Conservation (phyloP, 1,140 invertebrate genomes). For the Laupala kohalensis region DNA sequence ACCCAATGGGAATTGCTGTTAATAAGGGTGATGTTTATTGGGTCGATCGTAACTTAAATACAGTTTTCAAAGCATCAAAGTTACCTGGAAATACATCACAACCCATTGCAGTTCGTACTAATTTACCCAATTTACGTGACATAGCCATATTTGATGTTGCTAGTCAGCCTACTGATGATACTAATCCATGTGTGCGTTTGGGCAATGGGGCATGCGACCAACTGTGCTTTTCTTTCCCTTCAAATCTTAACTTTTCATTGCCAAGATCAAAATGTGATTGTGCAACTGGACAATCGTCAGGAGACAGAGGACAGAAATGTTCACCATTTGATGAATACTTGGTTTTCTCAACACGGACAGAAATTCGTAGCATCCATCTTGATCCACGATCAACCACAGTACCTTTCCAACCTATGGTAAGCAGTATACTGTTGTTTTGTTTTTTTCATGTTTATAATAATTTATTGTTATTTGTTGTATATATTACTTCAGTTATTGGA, state of each 20-base stretch:
- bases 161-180: conserved; percentile 69
- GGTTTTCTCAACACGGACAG: conserved; percentile 81
- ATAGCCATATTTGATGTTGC: conserved; percentile 80
- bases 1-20: conserved; percentile 87
- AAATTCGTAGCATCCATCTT: conserved; percentile 74
- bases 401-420: conserved; percentile 66
- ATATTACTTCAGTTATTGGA: too few species aligned
- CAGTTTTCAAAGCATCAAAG: conserved; percentile 77
- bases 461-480: neutral
- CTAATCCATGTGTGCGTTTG: conserved; percentile 58
- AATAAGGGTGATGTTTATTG: conserved; percentile 78
- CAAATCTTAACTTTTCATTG: neutral
- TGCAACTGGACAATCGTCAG: conserved; percentile 59
- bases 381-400: conserved; percentile 65
- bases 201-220: conserved; percentile 81
- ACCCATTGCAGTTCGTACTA: conserved; percentile 56
- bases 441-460: neutral
- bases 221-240: conserved; percentile 84
- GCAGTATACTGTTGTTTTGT: conserved; percentile 14
- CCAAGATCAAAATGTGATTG: conserved; percentile 66
- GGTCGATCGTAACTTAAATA: conserved; percentile 86
- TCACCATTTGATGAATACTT: conserved; percentile 73
- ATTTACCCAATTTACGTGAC: conserved; percentile 69
- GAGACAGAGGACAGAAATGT: conserved; percentile 52
- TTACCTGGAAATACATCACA: conserved; percentile 50